Percentiles rank a stretch among this genome's conserved stretches.
Conservation (phyloP, 1,140 invertebrate genomes). For the Brachionus manjavacas region DNA sequence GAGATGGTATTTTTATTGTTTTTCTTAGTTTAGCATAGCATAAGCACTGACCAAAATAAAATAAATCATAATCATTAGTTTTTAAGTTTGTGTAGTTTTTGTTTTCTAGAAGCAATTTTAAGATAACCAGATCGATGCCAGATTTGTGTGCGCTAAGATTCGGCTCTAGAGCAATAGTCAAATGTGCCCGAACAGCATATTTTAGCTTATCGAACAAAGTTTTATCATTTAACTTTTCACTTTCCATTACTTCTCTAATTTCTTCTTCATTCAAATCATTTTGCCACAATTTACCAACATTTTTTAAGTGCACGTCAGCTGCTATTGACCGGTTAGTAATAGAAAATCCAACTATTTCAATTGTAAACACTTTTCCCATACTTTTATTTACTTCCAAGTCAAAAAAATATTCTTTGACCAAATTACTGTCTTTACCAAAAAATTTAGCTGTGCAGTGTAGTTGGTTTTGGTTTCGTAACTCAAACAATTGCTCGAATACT, state of each 20-base stretch:
- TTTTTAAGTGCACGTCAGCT: not conserved
- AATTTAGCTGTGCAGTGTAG: conserved; percentile 33
- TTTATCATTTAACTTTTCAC: not conserved
- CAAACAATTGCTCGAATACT: not conserved
- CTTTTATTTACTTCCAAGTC: not conserved
- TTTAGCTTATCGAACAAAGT: not conserved
- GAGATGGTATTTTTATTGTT: not conserved
- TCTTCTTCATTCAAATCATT: conserved; percentile 34
- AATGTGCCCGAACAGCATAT: not conserved
- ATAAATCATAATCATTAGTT: not conserved
- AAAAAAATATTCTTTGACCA: not conserved
- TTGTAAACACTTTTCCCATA: not conserved
- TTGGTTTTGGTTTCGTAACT: not conserved
- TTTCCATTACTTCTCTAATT: not conserved
- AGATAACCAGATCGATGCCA: not conserved
- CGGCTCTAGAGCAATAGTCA: not conserved
- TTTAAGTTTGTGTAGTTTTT: not conserved
- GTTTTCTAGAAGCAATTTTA: not conserved
- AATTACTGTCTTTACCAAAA: not conserved
- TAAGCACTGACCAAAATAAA: conserved; percentile 12
- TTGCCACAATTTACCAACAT: not conserved
- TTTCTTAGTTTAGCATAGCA: conserved; percentile 31
- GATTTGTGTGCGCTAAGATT: not conserved
- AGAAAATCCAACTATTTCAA: conserved; percentile 21
- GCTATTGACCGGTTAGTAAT: not conserved